Evolutionary conservation across 2,888 invertebrate species (phyloP), one percentile per base, ranked within the genome.

Genomic region (Antheraea assamensis): DNA sequence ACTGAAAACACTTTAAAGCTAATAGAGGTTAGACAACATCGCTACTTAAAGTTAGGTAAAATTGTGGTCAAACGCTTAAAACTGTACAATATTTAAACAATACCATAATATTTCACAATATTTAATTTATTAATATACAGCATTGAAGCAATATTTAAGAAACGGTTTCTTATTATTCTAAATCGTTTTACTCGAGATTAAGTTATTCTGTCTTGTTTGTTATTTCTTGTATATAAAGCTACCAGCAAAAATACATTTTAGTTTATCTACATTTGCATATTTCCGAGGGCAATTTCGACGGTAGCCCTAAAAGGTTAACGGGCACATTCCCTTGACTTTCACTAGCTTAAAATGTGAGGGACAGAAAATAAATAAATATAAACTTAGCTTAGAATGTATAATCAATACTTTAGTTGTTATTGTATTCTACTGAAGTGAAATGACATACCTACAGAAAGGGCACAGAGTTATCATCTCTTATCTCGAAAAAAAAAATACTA

Each of bases 291-390:
- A 83, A 86, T 87, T 83, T 83, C 76, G 79, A 75, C 78, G 80
- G 80, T 81, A 80, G 80, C 81, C 78, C 76, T 79, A 72, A 88
- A 89, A 90, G 88, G 88, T 87, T 86, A 86, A 78, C 76, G 75
- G 47, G 79, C 81, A 83, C 75, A 78, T 86, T 86, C 82, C 88
- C 88, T 90, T 90, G 88, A 88, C 90, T 89, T 90, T 89, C 84
- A 75, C 77, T 78, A 77, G 74, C 75, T 75, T 77, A 75, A 84
- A 86, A 85, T 83, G 83, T 82, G 82, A 82, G 77, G 81, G 84
- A 81, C 80, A 58, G 76, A 81, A 83, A 79, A 80, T 84, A 78
- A 82, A 82, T 80, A 79, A 76, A 72, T 52, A 35, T 24, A 24
- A 35, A 52, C 31, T 68, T 58, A 61, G 42, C 27, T 19, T 70